phyloP scores from a whole-genome alignment of 2,888 invertebrate species.

The Keiferia lycopersicella region DNA sequence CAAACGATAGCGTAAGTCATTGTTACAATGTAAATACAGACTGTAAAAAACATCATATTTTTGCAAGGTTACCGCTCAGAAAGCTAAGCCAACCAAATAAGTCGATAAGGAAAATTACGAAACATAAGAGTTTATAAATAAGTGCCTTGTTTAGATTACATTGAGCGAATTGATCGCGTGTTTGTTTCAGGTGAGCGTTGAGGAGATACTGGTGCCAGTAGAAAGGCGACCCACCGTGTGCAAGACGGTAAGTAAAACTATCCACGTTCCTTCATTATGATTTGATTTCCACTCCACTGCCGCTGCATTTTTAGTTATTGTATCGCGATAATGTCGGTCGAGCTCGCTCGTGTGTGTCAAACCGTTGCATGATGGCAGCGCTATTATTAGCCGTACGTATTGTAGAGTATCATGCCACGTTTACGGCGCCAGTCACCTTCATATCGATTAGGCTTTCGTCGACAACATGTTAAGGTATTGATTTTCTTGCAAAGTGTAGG shows the following conservation, averaged over 20 bases:
- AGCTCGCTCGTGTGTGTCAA: conserved; percentile 48
- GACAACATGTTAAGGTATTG: conserved; percentile 37
- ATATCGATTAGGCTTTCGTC: conserved; percentile 60
- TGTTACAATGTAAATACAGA: not conserved
- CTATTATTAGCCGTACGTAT: conserved; percentile 62
- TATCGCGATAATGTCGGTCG: conserved; percentile 30
- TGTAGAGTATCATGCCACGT: conserved; percentile 54
- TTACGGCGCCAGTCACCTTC: conserved; percentile 63
- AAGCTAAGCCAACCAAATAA: conserved; percentile 12
- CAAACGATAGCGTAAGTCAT: not conserved
- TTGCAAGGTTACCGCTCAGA: conserved; percentile 10
- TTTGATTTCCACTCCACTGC: conserved; percentile 18
- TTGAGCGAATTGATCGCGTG: conserved; percentile 74
- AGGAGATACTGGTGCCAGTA: conserved; percentile 67
- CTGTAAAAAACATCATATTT: not conserved
- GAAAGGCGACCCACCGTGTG: conserved; percentile 72
- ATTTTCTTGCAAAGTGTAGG: conserved; percentile 33
- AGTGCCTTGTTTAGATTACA: conserved; percentile 43
- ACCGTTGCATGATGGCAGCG: conserved; percentile 64
- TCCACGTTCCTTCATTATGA: conserved; percentile 32
- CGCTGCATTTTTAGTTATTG: conserved; percentile 32
- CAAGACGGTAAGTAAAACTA: conserved; percentile 69
- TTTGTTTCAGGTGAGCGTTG: conserved; percentile 74
- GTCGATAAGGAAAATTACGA: conserved; percentile 11
- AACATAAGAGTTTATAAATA: conserved; percentile 5